Base-by-base conservation (phyloP, 2,888 invertebrate species). In the Luperina nickerlii region DNA sequence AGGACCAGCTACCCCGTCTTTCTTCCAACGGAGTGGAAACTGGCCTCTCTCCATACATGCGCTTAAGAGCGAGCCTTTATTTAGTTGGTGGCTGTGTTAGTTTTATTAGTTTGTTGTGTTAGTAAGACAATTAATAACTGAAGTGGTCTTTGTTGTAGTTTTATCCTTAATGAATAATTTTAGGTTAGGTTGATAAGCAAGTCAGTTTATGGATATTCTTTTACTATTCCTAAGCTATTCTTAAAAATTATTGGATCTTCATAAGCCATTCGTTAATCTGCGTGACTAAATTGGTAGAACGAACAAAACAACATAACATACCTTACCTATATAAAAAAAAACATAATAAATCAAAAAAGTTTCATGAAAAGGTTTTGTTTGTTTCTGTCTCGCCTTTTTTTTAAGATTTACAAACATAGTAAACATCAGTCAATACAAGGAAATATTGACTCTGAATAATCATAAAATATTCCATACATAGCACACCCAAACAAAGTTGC, bases 401-500 rank as follows among this genome's bases (percentile, higher is more conserved):
- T 79, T 11, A 24, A 65, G 20, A 20, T n/a, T 51, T 32, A 48
- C 2, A n/a, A n/a, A n/a, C n/a, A n/a, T n/a, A 5, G 13, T 73
- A 27, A n/a, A 24, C 11, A 38, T 68, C 48, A 60, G 3, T 42
- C 60, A 62, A 51, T 24, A 18, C 42, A 57, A 81, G 51, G 7
- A 27, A 73, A 42, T 15, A 24, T 66, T 74, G 38, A 48, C 24
- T 76, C n/a, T 20, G 42, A 45, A 13, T 66, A 24, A 48, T 24
- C 20, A 74, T 71, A 70, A 57, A 57, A 74, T 62, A 42, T 66
- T 79, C 62, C 42, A 54, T 32, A 20, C 15, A 57, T n/a, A 45
- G 72, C 38, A 63, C 38, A 63, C 18, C 15, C 27, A 66, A 73
- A 85, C 83, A 72, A 73, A 70, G 72, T 75, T 73, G 75, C 75